phyloP scores from a whole-genome alignment of 2,113 vertebrate genomes.

The Lophochroa leadbeateri region DNA sequence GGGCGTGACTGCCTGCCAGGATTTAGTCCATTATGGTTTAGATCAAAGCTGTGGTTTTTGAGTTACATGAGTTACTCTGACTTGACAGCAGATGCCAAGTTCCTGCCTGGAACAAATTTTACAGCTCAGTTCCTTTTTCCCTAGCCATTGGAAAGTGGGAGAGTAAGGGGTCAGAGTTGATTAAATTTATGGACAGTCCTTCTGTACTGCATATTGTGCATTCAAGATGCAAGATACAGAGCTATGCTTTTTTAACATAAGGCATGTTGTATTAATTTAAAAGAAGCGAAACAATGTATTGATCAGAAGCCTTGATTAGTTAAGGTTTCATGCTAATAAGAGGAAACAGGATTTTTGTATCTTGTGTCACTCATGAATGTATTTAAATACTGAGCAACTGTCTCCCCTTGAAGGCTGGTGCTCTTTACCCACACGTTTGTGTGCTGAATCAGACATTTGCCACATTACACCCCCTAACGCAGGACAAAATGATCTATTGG shows the following conservation, averaged over 20 bases:
- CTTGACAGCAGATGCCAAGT: slow-evolving; percentile 36
- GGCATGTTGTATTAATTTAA: not conserved
- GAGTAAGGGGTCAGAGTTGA: not conserved
- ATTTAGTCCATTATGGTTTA: slow-evolving; percentile 29
- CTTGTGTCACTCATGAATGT: not conserved
- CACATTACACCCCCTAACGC: not conserved
- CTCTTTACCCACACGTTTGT: not conserved
- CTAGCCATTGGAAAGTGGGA: not conserved
- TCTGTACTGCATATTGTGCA: not conserved
- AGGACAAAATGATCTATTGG: not conserved
- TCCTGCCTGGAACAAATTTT: slow-evolving; percentile 51
- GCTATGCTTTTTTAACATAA: not conserved
- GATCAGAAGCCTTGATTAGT: not conserved
- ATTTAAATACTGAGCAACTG: not conserved
- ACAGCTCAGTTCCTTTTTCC: slow-evolving; percentile 34
- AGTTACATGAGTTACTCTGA: not conserved
- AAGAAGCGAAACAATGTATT: not conserved
- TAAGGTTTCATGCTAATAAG: not conserved
- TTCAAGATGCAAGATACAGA: not conserved
- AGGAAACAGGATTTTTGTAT: not conserved
- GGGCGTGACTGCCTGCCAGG: not conserved
- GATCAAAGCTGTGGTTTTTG: slow-evolving; percentile 39
- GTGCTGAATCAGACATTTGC: not conserved
- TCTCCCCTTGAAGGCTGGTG: not conserved
- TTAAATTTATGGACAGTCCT: not conserved